A percentile compares a stretch with the other conserved stretches of the same genome.
These are phyloP conservation scores for Cylloceria caligata DNA, from an alignment of 2,888 invertebrate genomes.

Conservation along the genomic window DNA sequence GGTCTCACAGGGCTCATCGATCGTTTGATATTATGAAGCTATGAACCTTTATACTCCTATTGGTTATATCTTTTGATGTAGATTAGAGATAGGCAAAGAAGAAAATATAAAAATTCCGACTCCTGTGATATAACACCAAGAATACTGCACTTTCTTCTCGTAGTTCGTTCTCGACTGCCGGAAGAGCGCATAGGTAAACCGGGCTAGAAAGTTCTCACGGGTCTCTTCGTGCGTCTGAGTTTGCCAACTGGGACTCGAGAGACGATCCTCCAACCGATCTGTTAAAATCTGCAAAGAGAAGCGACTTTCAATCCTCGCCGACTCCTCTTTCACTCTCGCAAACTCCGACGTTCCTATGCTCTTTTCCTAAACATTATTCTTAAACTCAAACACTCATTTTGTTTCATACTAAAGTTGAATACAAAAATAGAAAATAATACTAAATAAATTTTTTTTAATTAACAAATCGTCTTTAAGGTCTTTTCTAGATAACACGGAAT, in stretches of 20 bases:
- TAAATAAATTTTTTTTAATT: background rate
- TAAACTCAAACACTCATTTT: background rate
- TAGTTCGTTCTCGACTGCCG: background rate
- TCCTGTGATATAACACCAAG: conserved; percentile 24
- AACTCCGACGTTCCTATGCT: background rate
- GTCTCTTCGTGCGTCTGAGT: conserved; percentile 39
- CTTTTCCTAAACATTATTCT: background rate
- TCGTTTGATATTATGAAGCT: background rate
- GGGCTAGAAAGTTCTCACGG: conserved; percentile 67
- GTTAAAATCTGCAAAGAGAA: conserved; percentile 41
- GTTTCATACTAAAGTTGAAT: background rate
- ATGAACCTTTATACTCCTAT: background rate
- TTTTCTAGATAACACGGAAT: no score
- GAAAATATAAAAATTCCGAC: conserved; percentile 11
- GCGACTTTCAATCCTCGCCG: conserved; percentile 6
- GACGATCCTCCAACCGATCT: conserved; percentile 27
- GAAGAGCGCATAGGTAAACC: background rate
- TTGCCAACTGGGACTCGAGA: conserved; percentile 6
- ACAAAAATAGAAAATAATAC: background rate
- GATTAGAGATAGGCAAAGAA: background rate
- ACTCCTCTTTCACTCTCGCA: background rate
- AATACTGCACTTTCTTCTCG: conserved; percentile 37
- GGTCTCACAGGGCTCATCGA: conserved; percentile 16
- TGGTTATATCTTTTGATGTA: background rate
- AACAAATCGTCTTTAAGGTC: no score